Percentiles rank a stretch among this genome's conserved stretches.
phyloP scores from a whole-genome alignment of 2,797 vertebrate species.

The Platyrinchus mystaceus region DNA sequence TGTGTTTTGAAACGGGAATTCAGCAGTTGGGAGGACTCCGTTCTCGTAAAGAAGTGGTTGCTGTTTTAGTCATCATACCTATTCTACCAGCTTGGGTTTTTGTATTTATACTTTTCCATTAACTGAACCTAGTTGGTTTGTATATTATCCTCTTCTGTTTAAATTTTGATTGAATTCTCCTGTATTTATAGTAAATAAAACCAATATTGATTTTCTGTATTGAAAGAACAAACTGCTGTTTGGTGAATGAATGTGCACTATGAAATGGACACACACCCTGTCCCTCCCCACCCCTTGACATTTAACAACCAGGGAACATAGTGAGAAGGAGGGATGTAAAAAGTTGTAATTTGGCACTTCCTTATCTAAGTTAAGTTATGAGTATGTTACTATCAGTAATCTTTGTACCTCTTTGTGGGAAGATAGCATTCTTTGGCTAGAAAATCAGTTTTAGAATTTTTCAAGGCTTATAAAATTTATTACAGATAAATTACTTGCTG shows the following conservation, averaged over 20 bases:
- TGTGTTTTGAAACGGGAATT: neutral
- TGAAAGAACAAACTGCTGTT: neutral
- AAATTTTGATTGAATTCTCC: neutral
- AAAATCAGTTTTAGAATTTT: neutral
- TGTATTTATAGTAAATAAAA: neutral
- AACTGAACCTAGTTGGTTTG: neutral
- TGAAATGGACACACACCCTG: neutral
- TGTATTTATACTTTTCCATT: neutral
- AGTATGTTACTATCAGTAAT: neutral
- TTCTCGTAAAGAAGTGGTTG: neutral
- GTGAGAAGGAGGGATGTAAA: neutral
- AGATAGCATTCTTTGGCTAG: neutral
- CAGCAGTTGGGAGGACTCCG: neutral
- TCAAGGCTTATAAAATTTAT: neutral
- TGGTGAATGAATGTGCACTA: neutral
- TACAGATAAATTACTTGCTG: neutral
- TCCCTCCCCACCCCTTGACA: accelerated
- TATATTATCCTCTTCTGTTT: neutral
- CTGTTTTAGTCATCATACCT: neutral
- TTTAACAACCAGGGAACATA: neutral
- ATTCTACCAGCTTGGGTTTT: neutral
- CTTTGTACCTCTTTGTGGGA: neutral
- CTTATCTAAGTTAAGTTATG: neutral
- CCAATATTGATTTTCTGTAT: neutral
- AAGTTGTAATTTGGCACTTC: neutral